Percentiles rank a stretch among this genome's conserved stretches.
Conservation (phyloP, 2,888 invertebrate species). For the Acleris emargana region DNA sequence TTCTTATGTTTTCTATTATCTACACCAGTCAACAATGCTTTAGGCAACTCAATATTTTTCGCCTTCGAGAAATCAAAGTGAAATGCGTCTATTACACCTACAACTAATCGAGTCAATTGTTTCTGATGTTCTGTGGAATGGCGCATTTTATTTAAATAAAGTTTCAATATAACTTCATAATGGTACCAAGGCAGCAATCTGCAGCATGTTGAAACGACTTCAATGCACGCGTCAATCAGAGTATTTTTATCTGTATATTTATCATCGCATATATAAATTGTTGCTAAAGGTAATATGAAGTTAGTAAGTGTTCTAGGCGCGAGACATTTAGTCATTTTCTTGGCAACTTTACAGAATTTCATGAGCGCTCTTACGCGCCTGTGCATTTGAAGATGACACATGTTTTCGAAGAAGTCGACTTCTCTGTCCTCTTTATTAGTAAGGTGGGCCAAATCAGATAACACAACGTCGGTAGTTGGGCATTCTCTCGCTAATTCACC, state of each 20-base stretch:
- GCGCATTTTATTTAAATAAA: conserved; percentile 90
- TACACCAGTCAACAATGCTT: conserved; percentile 60
- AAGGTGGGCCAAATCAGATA: conserved; percentile 87
- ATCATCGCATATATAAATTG: conserved; percentile 91
- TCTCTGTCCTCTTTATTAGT: conserved; percentile 90
- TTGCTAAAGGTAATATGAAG: conserved; percentile 93
- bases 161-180: conserved; percentile 91
- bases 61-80: conserved; percentile 93
- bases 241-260: conserved; percentile 90
- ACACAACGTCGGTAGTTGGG: conserved; percentile 86
- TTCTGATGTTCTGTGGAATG: conserved; percentile 90
- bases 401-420: conserved; percentile 97
- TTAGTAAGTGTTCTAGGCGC: conserved; percentile 90
- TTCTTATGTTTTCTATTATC: conserved; percentile 36
- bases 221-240: conserved; percentile 93
- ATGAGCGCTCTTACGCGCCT: conserved; percentile 92
- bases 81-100: conserved; percentile 93
- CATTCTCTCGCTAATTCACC: conserved; percentile 90
- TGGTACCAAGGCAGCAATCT: conserved; percentile 94
- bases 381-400: conserved; percentile 94
- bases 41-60: conserved; percentile 65
- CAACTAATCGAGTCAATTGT: conserved; percentile 90
- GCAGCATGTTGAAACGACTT: conserved; percentile 90
- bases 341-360: conserved; percentile 88
- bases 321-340: conserved; percentile 83